phyloP scores from a whole-genome alignment of 2,888 invertebrate species.

The Heteropelma amictum region DNA sequence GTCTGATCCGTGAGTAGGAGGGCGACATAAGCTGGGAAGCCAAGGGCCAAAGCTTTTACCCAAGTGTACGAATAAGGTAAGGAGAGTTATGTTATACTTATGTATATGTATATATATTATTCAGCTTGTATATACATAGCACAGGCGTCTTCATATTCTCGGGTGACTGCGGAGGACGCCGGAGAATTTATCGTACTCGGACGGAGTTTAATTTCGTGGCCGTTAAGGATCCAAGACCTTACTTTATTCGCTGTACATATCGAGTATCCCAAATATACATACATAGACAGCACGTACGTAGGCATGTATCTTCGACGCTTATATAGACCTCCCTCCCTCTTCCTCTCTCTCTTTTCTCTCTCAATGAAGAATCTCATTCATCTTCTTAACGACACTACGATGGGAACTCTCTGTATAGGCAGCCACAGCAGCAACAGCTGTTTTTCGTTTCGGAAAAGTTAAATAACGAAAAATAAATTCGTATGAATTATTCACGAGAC shows the following conservation, averaged over 20 bases:
- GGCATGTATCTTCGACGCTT: neutral
- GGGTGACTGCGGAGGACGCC: constrained; percentile 65
- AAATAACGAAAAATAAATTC: neutral
- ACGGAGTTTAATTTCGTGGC: constrained; percentile 67
- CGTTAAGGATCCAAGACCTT: constrained; percentile 54
- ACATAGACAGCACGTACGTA: neutral
- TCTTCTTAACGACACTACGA: constrained; percentile 17
- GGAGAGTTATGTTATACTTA: constrained; percentile 38
- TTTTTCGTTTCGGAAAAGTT: neutral
- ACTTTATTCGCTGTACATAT: constrained; percentile 22
- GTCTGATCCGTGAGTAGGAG: constrained; percentile 31
- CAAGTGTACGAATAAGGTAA: constrained; percentile 47
- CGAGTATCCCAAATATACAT: neutral
- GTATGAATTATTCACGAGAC: neutral
- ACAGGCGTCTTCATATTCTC: constrained; percentile 57
- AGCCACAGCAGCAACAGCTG: neutral
- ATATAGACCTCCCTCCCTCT: constrained; percentile 2
- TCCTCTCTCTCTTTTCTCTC: constrained; percentile 7
- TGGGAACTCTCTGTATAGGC: constrained; percentile 8
- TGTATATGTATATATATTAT: constrained; percentile 50
- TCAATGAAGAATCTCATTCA: constrained; percentile 35
- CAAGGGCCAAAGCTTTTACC: constrained; percentile 37
- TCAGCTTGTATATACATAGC: constrained; percentile 39
- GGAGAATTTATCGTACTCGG: constrained; percentile 68
- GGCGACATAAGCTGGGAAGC: constrained; percentile 48